These are phyloP conservation scores for Cephus sareptanus DNA, from an alignment of 2,888 invertebrate genomes.

Conservation along the genomic window DNA sequence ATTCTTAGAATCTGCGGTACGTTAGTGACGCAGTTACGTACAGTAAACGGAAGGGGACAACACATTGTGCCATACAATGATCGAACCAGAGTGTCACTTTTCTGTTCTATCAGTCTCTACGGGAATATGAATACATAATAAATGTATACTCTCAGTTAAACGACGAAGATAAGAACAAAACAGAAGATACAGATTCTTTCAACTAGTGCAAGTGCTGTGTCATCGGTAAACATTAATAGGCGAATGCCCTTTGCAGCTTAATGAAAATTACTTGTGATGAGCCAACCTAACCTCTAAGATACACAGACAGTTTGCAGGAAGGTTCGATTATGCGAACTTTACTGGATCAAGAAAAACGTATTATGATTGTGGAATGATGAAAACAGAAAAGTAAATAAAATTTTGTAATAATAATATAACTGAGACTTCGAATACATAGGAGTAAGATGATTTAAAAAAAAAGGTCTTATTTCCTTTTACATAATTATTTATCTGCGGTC, in stretches of 20 bases:
- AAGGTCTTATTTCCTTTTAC: not conserved
- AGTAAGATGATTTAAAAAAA: not conserved
- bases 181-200: not conserved
- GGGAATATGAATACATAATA: not conserved
- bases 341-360: not conserved
- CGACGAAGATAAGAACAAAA: not conserved
- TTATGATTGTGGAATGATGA: not conserved
- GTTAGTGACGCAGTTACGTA: not conserved
- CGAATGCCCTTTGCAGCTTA: not conserved
- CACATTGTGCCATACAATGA: not conserved
- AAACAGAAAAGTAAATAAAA: no score
- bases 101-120: not conserved
- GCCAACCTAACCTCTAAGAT: not conserved
- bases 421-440: no score
- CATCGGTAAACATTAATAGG: not conserved
- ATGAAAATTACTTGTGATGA: not conserved
- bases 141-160: not conserved
- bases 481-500: not conserved
- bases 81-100: not conserved
- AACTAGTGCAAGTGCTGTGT: not conserved
- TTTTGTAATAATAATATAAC: no score
- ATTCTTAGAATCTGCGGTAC: not conserved
- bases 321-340: not conserved
- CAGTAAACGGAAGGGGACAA: not conserved
- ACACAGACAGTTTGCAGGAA: no score